Evolutionary conservation across 2,113 vertebrate genomes (phyloP), one percentile per base, ranked within the genome.

Genomic region (Aspidoscelis tigris): DNA sequence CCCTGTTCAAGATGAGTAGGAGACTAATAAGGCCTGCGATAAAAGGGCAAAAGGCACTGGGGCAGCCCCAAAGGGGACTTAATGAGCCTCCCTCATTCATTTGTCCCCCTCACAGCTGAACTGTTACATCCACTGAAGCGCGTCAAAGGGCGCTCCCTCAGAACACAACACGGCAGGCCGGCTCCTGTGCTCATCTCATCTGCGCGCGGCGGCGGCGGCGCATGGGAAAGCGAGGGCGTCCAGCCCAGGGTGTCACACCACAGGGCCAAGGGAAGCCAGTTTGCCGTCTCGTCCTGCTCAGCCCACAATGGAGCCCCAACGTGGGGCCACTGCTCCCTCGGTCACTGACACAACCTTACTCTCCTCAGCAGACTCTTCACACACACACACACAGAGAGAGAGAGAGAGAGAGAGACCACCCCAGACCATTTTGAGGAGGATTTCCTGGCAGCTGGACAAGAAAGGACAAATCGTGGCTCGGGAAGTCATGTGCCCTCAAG

Each of bases 81-180:
- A 97, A 97, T 96, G 94, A 96, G 95, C 53, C 96, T 96, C 96
- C 96, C 96, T 95, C 94, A 93, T 96, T 95, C 96, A 97, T 97
- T 96, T 96, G 96, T 96, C 96, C 96, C 96, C 93, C 95, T 95
- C 96, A 96, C 96, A 96, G 96, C 96, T 97, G 96, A 97, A 97
- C 96, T 97, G 96, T 96, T 97, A 96, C 96, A 95, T 96, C 95
- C 96, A 95, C 95, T 97, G 96, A 96, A 78, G 94, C 95, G 96
- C 94, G 96, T 96, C 96, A 96, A 97, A 97, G 95, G 91, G 85
- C 83, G 90, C 87, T 89, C 94, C 95, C 94, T 93, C 91, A 93
- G 33, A 33, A 33, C 33, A 33, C 33, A 94, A 94, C 94, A 91
- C 91, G 87, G 86, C 93, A 94, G 94, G 95, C 96, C 6, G 53